Base-by-base conservation (phyloP, 1,140 invertebrate genomes). In the Trachelipus rathkii region DNA sequence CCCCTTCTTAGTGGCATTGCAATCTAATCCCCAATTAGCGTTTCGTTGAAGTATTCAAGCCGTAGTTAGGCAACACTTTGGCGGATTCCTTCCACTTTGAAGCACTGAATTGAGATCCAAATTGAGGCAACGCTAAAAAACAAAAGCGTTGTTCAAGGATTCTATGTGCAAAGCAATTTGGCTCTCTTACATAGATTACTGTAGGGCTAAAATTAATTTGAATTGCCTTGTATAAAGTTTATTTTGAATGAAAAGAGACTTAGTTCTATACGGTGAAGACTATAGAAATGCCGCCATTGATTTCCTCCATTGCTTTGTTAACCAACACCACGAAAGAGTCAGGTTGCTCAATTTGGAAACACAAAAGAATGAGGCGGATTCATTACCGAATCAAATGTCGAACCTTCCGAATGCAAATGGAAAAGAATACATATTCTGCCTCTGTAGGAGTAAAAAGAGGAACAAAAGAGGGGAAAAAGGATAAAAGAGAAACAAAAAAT, bases 1-100 rank as follows among this genome's bases (percentile, higher is more conserved):
- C n/a, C 33, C 2, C 50, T 19, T 60, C 11, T 60, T 60, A 60
- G 50, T 60, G 50, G 50, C 19, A 13, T 13, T 60, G 50, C 11
- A 60, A 60, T 60, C 50, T 60, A 60, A 60, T 60, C 50, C 50
- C 50, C 50, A 60, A 60, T 60, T 60, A 60, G 50, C 50, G 50
- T 60, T 60, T 60, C 50, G 50, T 60, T 19, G 50, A 60, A 60
- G 50, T 60, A 60, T 60, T 60, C 50, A 60, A 60, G 11, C 50
- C 50, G 50, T 60, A 60, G 50, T 60, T 60, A 60, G 33, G 50
- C 50, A 60, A 60, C 50, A 60, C 50, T 60, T 60, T 60, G 50
- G 50, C 50, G 50, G 50, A 60, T 60, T 60, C 50, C 50, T 60
- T 60, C 50, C 50, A 60, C 50, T 60, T 60, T 60, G 50, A 60